Evolutionary conservation across 2,888 invertebrate genomes (phyloP), one percentile per base, ranked within the genome.

Genomic region (Yponomeuta cagnagella): DNA sequence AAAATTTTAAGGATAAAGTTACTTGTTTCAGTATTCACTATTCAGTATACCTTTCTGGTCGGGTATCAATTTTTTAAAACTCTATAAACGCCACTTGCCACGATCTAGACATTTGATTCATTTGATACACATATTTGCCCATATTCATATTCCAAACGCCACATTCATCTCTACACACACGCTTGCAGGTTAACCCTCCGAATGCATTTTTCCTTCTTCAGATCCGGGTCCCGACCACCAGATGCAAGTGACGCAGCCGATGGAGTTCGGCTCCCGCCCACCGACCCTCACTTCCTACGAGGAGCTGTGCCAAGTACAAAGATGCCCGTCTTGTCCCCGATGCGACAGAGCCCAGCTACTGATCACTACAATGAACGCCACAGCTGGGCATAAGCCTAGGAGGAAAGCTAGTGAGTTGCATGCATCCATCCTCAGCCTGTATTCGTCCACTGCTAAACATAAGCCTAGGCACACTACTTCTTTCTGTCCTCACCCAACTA

Each of bases 331-430:
- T 1, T 93, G 92, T 63, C 89, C 92, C 0, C 77, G 90, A 0
- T 92, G 92, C 65, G 92, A 92, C 72, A 78, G 89, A 23, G 82
- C 88, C 0, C 81, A 89, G 70, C 81, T 92, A 1, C 84, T 89
- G 69, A 91, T 92, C 68, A 81, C 89, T 0, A 78, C 86, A 0
- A 88, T 91, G 82, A 95, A 95, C 78, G 89, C 93, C 66, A 94
- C 89, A 81, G 92, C 70, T 88, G 94, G 74, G 72, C 93, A 78
- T 65, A 90, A 89, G 68, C 86, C 86, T 1, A 83, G 86, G 68
- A 82, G 91, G 65, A 89, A 88, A 71, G 88, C 88, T 0, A 90
- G 92, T 91, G 73, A 84, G 86, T 75, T 12, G 9, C 12, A 4
- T 58, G 52, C 15, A 15, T 1, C 15, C 1, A 12, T 58, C 8